Base-by-base conservation (phyloP, 2,113 vertebrate species). In the Erythrocercus mccallii region DNA sequence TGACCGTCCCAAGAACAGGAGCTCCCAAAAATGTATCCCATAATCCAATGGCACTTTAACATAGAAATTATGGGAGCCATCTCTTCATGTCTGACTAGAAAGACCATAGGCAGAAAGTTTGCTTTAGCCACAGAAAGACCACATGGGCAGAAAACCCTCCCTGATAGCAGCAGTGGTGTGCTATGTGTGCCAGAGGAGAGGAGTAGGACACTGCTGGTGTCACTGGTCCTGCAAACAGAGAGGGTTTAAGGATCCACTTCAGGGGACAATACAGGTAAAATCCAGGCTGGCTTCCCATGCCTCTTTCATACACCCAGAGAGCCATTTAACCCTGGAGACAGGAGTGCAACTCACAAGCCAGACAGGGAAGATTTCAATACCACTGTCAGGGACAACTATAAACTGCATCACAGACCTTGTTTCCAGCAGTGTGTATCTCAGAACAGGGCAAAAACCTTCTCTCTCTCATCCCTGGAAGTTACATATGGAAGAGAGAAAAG, bases 391-490 rank as follows among this genome's bases (percentile, higher is more conserved):
- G 84, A 57, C 50, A 94, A 62, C 25, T 92, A 27, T 38, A 50
- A 62, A 78, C 33, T 62, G 69, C 35, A 66, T 15, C 38, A 38
- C 60, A 81, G 23, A 47, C 16, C 13, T 77, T 40, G 38, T 16
- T 87, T 68, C 81, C 45, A 66, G 78, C 2, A 7, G 27, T 68
- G 47, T 31, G 51, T 53, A 22, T 48, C 48, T 58, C 69, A 81
- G 50, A 58, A 33, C 37, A 57, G 35, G 47, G 23, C 28, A 81
- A 65, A 84, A 54, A 5, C 28, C 35, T 31, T 44, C 33, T 71
- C 0, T 0, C 19, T 86, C 24, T 72, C 40, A 70, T 60, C 10
- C 31, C 15, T 4, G 0, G 1, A 62, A 85, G 23, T 58, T 78
- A 45, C 0, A 0, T 12, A 51, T 3, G 5, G 7, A 78, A 47